A percentile compares a stretch with the other conserved stretches of the same genome.
Evolutionary conservation across 2,888 invertebrate genomes (phyloP).

Genomic region (Epistrophe grossulariae): DNA sequence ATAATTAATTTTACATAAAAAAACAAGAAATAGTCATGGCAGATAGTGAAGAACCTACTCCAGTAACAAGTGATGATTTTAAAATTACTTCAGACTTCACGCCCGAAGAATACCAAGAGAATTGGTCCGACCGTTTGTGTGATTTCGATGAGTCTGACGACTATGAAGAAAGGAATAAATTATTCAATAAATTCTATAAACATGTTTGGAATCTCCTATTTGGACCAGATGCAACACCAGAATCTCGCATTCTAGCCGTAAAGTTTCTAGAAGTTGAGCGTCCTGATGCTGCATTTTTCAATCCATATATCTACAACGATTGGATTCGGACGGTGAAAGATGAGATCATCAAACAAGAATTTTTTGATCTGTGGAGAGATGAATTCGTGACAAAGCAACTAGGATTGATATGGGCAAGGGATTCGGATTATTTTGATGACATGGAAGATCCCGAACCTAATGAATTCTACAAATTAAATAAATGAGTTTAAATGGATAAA

Average conservation of each 20-base stretch:
- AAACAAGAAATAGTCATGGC: background rate
- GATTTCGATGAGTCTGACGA: constrained; percentile 29
- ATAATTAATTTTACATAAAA: background rate
- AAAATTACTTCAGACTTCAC: constrained; percentile 41
- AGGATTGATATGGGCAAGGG: constrained; percentile 80
- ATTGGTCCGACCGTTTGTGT: constrained; percentile 43
- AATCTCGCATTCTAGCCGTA: constrained; percentile 77
- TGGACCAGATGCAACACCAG: constrained; percentile 43
- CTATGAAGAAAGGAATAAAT: constrained; percentile 30
- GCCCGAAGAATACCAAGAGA: constrained; percentile 52
- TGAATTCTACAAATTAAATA: constrained; percentile 78
- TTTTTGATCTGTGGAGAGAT: constrained; percentile 81
- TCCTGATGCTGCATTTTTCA: constrained; percentile 83
- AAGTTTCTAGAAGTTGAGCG: constrained; percentile 79
- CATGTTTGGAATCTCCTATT: constrained; percentile 80
- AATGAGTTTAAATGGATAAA: background rate
- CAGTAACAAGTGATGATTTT: constrained; percentile 26
- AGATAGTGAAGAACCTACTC: background rate
- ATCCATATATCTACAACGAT: constrained; percentile 80
- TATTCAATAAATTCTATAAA: constrained; percentile 58
- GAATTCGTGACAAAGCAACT: constrained; percentile 80
- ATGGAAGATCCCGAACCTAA: constrained; percentile 77
- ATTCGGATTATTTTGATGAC: constrained; percentile 81
- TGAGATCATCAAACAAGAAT: constrained; percentile 78
- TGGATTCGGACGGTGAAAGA: constrained; percentile 81